Base-by-base conservation (phyloP, 2,797 vertebrate species). In the Gastrophryne carolinensis region DNA sequence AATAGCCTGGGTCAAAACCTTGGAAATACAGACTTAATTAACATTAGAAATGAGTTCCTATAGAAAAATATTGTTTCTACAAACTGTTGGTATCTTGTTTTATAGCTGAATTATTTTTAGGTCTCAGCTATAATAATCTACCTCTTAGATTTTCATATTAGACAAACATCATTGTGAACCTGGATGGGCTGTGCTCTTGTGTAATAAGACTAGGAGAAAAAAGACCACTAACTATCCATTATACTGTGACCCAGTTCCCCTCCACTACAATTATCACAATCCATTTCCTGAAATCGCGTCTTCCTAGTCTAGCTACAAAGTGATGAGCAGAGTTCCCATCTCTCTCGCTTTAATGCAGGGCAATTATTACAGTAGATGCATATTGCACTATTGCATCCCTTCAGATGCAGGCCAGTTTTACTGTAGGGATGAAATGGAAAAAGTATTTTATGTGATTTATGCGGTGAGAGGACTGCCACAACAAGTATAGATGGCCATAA, bases 341-440 rank as follows among this genome's bases (percentile, higher is more conserved):
- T 50, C 26, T 13, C 71, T 73, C 50, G 24, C 34, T 54, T 73
- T 63, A 64, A 64, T 44, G 39, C 60, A 73, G 41, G 60, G 29
- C 49, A 53, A 44, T 52, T 72, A 72, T 52, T 72, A 53, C 39
- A 30, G 26, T 27, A 54, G 49, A 62, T 70, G 58, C 58, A 72
- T 39, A 39, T 41, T 54, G 39, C 34, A 73, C 15, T 21, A n/a
- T 34, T 30, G 34, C 37, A 19, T 64, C 37, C 32, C 53, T 54
- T 64, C 34, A 73, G 27, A 63, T 27, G 49, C n/a, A 41, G 35
- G 19, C 69, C 35, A 15, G 37, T 56, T 68, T 68, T 68, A 68
- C 53, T 54, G 50, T 72, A 62, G 44, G 13, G 30, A 52, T 72
- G 70, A 72, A 58, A 72, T 72, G 70, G 70, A 72, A 72, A 68